A percentile compares a stretch with the other conserved stretches of the same genome.
Conservation (phyloP, 2,797 vertebrate genomes). For the Artibeus jamaicensis region DNA sequence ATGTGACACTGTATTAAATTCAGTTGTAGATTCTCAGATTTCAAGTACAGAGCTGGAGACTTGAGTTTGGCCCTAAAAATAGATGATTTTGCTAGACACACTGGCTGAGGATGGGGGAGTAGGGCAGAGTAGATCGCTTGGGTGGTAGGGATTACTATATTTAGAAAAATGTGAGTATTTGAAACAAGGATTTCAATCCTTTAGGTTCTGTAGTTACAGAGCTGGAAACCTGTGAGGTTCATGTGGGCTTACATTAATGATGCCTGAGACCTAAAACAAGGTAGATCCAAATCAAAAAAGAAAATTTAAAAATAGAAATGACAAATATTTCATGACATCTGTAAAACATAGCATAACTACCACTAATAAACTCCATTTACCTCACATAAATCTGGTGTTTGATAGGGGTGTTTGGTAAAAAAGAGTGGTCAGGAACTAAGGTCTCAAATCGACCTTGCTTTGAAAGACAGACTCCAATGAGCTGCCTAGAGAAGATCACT, state of each 20-base stretch:
- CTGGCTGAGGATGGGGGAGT: not conserved
- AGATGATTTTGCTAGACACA: not conserved
- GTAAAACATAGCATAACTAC: not conserved
- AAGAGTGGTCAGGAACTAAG: not conserved
- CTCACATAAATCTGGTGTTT: not conserved
- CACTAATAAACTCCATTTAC: not conserved
- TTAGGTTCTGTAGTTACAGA: not conserved
- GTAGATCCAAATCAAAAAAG: not conserved
- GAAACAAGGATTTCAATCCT: not conserved
- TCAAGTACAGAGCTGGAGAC: not conserved
- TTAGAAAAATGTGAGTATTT: not conserved
- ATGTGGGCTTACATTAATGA: not conserved
- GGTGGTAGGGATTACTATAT: not conserved
- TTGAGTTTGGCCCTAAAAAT: not conserved
- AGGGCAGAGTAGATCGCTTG: not conserved
- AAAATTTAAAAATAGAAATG: not conserved
- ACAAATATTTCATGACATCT: not conserved
- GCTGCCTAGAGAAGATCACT: not conserved
- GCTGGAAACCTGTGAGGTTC: not conserved
- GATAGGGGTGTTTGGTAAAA: not conserved
- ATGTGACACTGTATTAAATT: not conserved
- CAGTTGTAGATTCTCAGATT: not conserved
- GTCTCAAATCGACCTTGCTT: not conserved
- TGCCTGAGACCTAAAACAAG: not conserved
- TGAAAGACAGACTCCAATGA: not conserved